Evolutionary conservation across 2,797 vertebrate species (phyloP), one percentile per base, ranked within the genome.

Genomic region (Falco columbarius): DNA sequence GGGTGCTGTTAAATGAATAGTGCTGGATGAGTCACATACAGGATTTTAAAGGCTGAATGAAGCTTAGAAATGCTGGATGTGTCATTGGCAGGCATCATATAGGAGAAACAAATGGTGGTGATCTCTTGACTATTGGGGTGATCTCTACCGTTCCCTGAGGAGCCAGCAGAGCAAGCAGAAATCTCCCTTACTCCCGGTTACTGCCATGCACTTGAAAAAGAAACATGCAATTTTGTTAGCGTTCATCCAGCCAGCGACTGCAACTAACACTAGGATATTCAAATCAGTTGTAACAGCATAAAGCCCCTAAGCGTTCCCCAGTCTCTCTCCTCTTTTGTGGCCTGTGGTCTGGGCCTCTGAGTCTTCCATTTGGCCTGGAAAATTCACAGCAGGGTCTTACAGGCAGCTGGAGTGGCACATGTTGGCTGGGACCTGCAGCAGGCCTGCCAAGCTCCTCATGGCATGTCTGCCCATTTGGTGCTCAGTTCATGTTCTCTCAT

Each of bases 381-480:
- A 90, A 86, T 55, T 87, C 74, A 52, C 59, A 82, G 6, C 8
- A n/a, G 54, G 32, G 14, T 34, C 55, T 74, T 63, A 58, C 36
- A 56, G 40, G 49, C 75, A 63, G 67, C 42, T 84, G 77, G 55
- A 51, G 29, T 21, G 46, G 30, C 55, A 24, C 0, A 0, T 84
- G 17, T 38, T 91, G 70, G 10, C 84, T 85, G 71, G 42, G 26
- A 79, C 70, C 32, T 4, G 24, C 26, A 30, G 5, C 7, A 38
- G 29, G 20, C 2, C 1, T 84, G 81, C 83, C 3, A 15, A 75
- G 30, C 21, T 75, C 42, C 46, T 95, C 36, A 15, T 0, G 3
- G 65, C 2, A 0, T 4, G 22, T 27, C 62, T 63, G 46, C 49
- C 66, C 0, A 0, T n/a, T 40, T 63, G 75, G 52, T 49, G 63